These are phyloP conservation scores for Sebastes melanostomus DNA, from an alignment of 2,797 vertebrate genomes.

Conservation along the genomic window DNA sequence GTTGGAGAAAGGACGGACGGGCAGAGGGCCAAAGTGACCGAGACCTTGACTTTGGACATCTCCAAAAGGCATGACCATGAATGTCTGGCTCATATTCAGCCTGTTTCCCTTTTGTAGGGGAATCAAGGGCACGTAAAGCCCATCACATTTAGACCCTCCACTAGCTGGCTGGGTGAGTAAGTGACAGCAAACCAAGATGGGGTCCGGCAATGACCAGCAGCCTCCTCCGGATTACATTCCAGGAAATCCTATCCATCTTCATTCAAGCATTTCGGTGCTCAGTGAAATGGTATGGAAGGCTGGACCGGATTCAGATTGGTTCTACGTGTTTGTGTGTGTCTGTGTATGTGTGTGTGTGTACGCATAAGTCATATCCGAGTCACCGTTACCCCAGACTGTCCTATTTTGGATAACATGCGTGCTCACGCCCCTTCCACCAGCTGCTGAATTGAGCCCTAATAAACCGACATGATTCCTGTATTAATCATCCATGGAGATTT, in stretches of 20 bases:
- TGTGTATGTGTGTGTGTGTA: conserved; percentile 29
- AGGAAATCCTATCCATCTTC: conserved; percentile 77
- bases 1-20: conserved; percentile 23
- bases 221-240: conserved; percentile 69
- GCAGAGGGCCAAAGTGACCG: conserved; percentile 58
- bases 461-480: conserved; percentile 56
- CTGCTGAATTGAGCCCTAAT: conserved; percentile 58
- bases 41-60: conserved; percentile 79
- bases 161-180: conserved; percentile 60
- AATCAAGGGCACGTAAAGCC: conserved; percentile 76
- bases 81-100: conserved; percentile 63
- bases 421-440: conserved; percentile 38
- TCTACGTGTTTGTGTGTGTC: conserved; percentile 48
- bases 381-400: not conserved
- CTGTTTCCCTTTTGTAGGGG: conserved; percentile 73
- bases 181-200: conserved; percentile 71
- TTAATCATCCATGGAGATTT: conserved; percentile 74
- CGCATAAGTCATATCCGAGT: conserved; percentile 44
- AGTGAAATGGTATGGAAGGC: conserved; percentile 64
- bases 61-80: conserved; percentile 70
- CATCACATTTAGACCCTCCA: conserved; percentile 65
- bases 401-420: conserved; percentile 51
- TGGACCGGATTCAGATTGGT: conserved; percentile 69
- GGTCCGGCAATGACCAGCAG: conserved; percentile 67
- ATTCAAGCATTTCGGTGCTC: conserved; percentile 73